These are phyloP conservation scores for Uropetala carovei DNA, from an alignment of 2,888 invertebrate species.

Conservation along the genomic window DNA sequence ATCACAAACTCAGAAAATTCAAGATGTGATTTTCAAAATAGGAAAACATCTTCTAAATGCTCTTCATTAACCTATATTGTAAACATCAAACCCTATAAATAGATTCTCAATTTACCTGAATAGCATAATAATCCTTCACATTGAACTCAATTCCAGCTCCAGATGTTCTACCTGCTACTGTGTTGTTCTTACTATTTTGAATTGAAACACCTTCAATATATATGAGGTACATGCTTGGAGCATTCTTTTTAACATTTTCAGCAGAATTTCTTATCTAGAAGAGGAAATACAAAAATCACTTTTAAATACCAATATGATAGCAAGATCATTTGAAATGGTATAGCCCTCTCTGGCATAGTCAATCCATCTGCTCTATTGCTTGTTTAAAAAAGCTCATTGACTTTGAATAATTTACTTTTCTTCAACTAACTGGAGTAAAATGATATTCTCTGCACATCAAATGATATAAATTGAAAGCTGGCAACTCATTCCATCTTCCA, in stretches of 20 bases:
- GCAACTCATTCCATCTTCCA: too few species aligned
- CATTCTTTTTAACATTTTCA: conserved; percentile 79
- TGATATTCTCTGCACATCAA: too few species aligned
- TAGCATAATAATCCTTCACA: conserved; percentile 86
- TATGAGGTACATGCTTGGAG: conserved; percentile 80
- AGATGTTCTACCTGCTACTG: conserved; percentile 72
- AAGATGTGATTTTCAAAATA: too few species aligned
- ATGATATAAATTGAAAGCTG: too few species aligned
- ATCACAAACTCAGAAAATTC: too few species aligned
- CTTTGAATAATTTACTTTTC: neutral
- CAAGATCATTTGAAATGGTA: neutral
- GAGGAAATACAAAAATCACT: neutral
- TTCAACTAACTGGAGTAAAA: neutral
- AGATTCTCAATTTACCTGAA: conserved; percentile 74
- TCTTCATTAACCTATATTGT: too few species aligned
- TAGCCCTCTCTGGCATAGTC: too few species aligned
- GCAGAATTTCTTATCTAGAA: conserved; percentile 75
- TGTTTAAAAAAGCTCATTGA: neutral
- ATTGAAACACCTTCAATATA: conserved; percentile 90
- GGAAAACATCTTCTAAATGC: too few species aligned
- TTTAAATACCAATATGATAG: neutral
- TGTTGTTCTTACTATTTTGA: conserved; percentile 83
- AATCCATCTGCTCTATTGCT: neutral
- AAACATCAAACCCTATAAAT: too few species aligned
- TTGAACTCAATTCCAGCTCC: conserved; percentile 80